These are phyloP conservation scores for Ophion ellenae DNA, from an alignment of 2,888 invertebrate species.

Conservation along the genomic window DNA sequence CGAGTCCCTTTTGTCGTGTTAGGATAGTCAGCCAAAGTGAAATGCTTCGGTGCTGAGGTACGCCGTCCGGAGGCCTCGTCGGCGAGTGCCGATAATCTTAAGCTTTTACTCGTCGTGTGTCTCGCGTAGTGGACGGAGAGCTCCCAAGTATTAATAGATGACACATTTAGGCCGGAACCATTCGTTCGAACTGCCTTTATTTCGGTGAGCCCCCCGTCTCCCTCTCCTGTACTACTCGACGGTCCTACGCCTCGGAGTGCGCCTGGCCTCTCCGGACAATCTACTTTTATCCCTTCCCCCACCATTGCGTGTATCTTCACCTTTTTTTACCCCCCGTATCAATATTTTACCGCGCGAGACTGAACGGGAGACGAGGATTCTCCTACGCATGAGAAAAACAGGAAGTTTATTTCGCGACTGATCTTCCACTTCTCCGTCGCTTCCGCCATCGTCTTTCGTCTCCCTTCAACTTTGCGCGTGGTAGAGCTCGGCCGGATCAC, in stretches of 20 bases:
- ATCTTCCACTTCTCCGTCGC: constrained; percentile 26
- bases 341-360: constrained; percentile 41
- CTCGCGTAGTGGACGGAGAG: constrained; percentile 59
- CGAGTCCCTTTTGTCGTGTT: constrained; percentile 53
- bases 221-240: constrained; percentile 3
- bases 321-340: constrained; percentile 13
- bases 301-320: constrained; percentile 4
- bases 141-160: constrained; percentile 81
- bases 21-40: constrained; percentile 27
- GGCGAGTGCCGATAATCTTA: constrained; percentile 43
- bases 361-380: constrained; percentile 33
- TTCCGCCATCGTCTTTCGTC: constrained; percentile 4
- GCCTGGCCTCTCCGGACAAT: constrained; percentile 25
- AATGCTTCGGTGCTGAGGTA: constrained; percentile 48
- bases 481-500: neutral
- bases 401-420: constrained; percentile 39
- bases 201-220: constrained; percentile 70
- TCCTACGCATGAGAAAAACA: constrained; percentile 33
- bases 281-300: constrained; percentile 33
- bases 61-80: constrained; percentile 16
- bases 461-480: neutral
- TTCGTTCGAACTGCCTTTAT: constrained; percentile 78
- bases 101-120: constrained; percentile 31
- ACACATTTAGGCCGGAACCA: constrained; percentile 81
- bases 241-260: constrained; percentile 35